Evolutionary conservation across 2,113 vertebrate species (phyloP).

Genomic region (Mustela lutreola): DNA sequence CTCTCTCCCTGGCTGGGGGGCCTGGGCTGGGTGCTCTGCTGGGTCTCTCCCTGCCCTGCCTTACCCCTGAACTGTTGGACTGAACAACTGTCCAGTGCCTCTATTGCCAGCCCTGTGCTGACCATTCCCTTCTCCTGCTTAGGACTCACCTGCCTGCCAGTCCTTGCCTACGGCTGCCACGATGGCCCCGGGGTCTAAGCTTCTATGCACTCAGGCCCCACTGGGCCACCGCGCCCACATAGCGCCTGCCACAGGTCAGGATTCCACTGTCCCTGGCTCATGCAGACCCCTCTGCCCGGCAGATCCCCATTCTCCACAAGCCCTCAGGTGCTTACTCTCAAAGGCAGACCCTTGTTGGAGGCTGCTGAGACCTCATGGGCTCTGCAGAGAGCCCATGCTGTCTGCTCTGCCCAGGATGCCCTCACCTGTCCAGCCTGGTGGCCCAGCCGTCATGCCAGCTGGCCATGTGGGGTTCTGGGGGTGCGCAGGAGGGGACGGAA

Average conservation of each 20-base stretch:
- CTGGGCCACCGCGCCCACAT: not conserved
- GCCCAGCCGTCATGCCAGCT: not conserved
- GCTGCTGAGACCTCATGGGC: not conserved
- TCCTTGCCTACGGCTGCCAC: not conserved
- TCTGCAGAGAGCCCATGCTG: not conserved
- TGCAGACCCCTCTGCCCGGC: not conserved
- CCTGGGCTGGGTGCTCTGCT: not conserved
- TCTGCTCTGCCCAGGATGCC: not conserved
- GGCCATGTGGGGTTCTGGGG: not conserved
- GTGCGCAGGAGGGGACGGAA: no score
- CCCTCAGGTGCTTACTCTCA: not conserved
- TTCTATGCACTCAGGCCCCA: rapidly evolving
- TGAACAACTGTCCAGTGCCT: not conserved
- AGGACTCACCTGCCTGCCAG: not conserved
- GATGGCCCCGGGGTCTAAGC: not conserved
- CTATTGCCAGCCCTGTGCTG: not conserved
- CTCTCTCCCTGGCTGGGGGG: not conserved
- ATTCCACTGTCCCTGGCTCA: not conserved
- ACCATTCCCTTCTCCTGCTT: not conserved
- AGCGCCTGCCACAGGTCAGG: not conserved
- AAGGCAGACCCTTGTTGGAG: not conserved
- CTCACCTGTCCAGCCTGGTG: not conserved
- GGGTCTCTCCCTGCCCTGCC: not conserved
- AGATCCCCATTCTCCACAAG: no score
- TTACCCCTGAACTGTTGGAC: not conserved